These are phyloP conservation scores for Papilio glaucus DNA, from an alignment of 1,140 invertebrate genomes.

Conservation along the genomic window DNA sequence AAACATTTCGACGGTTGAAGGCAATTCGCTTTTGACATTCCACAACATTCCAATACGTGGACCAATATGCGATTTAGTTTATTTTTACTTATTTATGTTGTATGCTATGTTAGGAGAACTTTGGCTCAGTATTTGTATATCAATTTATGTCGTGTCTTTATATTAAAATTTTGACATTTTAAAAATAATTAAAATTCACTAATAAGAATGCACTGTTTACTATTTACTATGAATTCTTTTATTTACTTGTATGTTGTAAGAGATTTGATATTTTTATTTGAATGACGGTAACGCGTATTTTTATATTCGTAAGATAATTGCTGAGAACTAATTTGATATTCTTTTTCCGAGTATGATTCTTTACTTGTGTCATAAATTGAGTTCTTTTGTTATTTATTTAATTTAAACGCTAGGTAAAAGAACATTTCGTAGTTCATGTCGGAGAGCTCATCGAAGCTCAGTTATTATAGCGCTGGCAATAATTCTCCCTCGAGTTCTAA, in stretches of 20 bases:
- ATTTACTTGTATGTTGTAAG: conserved; percentile 76
- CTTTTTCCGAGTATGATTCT: conserved; percentile 70
- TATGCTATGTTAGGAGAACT: conserved; percentile 1
- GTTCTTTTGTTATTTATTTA: conserved; percentile 76
- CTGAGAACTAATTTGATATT: conserved; percentile 72
- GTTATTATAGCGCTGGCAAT: conserved; percentile 30
- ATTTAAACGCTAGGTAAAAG: conserved; percentile 67
- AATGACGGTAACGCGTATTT: conserved; percentile 77
- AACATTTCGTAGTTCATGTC: conserved; percentile 37
- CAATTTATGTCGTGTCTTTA: conserved; percentile 35
- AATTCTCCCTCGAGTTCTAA: conserved; percentile 24
- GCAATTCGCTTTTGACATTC: conserved; percentile 31
- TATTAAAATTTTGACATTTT: conserved; percentile 43
- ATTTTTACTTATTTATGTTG: conserved; percentile 23
- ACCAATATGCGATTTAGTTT: conserved; percentile 58
- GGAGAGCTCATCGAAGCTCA: not conserved
- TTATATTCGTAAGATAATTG: conserved; percentile 69
- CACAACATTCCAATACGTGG: conserved; percentile 74
- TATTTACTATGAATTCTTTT: conserved; percentile 73
- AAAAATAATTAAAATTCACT: conserved; percentile 40
- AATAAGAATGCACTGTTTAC: conserved; percentile 66
- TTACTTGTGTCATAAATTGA: conserved; percentile 76
- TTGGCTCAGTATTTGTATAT: conserved; percentile 32
- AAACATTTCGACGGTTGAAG: conserved; percentile 8
- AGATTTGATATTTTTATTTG: conserved; percentile 80